Evolutionary conservation across 2,797 vertebrate species (phyloP).

Genomic region (Pygocentrus nattereri): DNA sequence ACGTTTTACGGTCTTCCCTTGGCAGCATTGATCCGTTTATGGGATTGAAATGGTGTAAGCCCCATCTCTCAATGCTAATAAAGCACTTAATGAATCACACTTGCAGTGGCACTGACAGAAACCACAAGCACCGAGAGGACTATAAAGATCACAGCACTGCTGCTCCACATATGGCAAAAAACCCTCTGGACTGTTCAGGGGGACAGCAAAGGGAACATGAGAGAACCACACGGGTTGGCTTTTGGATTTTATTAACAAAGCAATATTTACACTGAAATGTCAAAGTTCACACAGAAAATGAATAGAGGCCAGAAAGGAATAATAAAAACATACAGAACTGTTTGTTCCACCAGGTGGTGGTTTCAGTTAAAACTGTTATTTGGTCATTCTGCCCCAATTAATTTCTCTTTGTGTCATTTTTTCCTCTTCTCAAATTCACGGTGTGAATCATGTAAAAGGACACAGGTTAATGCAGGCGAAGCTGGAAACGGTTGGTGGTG

Average conservation of each 20-base stretch:
- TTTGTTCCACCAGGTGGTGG: not conserved
- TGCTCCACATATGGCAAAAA: constrained; percentile 42
- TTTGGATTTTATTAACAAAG: constrained; percentile 54
- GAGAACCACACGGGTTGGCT: not conserved
- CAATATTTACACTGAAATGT: constrained; percentile 47
- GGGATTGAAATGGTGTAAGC: constrained; percentile 74
- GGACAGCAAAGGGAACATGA: not conserved
- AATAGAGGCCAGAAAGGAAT: constrained; percentile 9
- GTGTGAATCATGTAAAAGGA: not conserved
- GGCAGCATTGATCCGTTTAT: constrained; percentile 62
- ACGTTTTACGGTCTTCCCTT: constrained; percentile 54
- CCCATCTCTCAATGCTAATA: constrained; percentile 72
- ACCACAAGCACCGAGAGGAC: constrained; percentile 70
- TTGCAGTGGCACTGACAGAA: constrained; percentile 72
- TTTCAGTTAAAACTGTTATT: constrained; percentile 13
- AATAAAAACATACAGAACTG: constrained; percentile 6
- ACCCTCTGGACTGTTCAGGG: not conserved
- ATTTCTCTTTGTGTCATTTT: not conserved
- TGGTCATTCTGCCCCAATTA: not conserved
- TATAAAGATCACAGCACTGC: constrained; percentile 72
- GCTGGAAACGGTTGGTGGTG: not conserved
- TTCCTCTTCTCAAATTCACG: not conserved
- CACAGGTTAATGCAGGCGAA: not conserved
- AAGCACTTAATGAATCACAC: constrained; percentile 79
- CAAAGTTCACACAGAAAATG: constrained; percentile 32